A percentile compares a stretch with the other conserved stretches of the same genome.
These are phyloP conservation scores for Macropodus opercularis DNA, from an alignment of 2,797 vertebrate genomes.

Conservation along the genomic window DNA sequence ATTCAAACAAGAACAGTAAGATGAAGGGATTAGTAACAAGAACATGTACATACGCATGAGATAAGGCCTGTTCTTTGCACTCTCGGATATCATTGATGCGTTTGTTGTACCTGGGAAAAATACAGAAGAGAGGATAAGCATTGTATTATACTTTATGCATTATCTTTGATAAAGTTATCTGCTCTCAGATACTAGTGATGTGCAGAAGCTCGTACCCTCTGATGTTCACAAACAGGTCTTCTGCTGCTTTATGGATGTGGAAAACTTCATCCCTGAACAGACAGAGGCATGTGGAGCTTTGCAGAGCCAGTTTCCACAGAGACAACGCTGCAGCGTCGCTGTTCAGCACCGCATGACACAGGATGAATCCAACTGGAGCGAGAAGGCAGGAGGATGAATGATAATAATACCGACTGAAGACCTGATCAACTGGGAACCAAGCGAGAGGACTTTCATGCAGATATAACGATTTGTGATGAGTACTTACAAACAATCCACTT, in stretches of 20 bases:
- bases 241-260: slow-evolving; percentile 97
- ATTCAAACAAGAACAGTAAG: slow-evolving; percentile 27
- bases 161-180: not conserved
- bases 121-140: not conserved
- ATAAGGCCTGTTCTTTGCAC: slow-evolving; percentile 95
- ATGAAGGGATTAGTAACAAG: not conserved
- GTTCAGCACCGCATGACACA: slow-evolving; percentile 93
- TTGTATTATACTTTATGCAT: not conserved
- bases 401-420: not conserved
- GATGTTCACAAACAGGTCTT: slow-evolving; percentile 98
- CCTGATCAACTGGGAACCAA: not conserved
- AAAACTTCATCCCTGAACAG: slow-evolving; percentile 98
- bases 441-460: too few species aligned
- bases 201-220: slow-evolving; percentile 82
- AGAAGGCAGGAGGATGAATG: not conserved
- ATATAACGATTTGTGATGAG: not conserved
- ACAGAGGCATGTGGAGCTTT: slow-evolving; percentile 97
- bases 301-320: slow-evolving; percentile 96
- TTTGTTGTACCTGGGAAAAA: slow-evolving; percentile 92
- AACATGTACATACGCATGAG: slow-evolving; percentile 90
- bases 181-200: too few species aligned
- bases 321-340: slow-evolving; percentile 91
- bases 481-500: slow-evolving; percentile 99
- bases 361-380: slow-evolving; percentile 92
- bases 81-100: slow-evolving; percentile 98